These are phyloP conservation scores for Lagopus muta DNA, from an alignment of 2,113 vertebrate genomes.

Conservation along the genomic window DNA sequence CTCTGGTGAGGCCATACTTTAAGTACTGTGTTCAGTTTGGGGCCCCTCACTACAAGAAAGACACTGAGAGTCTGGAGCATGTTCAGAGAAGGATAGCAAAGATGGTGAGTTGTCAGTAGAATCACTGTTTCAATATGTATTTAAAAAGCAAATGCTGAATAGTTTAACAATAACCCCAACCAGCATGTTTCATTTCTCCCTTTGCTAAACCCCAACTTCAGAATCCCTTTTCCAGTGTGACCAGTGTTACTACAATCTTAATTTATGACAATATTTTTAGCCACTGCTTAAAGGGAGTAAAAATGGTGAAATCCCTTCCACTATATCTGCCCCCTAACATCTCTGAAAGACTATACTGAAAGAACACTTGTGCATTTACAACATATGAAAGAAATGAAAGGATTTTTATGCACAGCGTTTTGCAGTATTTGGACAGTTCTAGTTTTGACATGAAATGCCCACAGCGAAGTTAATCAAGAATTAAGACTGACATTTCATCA, in stretches of 20 bases:
- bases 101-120: not conserved
- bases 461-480: slow-evolving; percentile 57
- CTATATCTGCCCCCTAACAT: not conserved
- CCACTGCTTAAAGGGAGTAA: not conserved
- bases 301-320: not conserved
- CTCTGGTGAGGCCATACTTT: too few relatives aligned
- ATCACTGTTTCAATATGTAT: not conserved
- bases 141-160: not conserved
- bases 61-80: too few relatives aligned
- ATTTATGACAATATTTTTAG: not conserved
- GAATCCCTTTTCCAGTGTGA: not conserved
- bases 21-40: too few relatives aligned
- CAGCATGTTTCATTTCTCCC: not conserved
- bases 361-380: not conserved
- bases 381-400: slow-evolving; percentile 15
- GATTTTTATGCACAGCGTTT: not conserved
- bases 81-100: too few relatives aligned
- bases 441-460: slow-evolving; percentile 60
- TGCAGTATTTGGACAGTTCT: slow-evolving; percentile 16
- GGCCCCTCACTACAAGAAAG: too few relatives aligned
- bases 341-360: not conserved
- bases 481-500: slow-evolving; percentile 60
- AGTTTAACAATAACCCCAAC: not conserved
- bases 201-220: not conserved
- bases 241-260: not conserved